Evolutionary conservation across 2,797 vertebrate genomes (phyloP).

Genomic region (Anniella stebbinsi): DNA sequence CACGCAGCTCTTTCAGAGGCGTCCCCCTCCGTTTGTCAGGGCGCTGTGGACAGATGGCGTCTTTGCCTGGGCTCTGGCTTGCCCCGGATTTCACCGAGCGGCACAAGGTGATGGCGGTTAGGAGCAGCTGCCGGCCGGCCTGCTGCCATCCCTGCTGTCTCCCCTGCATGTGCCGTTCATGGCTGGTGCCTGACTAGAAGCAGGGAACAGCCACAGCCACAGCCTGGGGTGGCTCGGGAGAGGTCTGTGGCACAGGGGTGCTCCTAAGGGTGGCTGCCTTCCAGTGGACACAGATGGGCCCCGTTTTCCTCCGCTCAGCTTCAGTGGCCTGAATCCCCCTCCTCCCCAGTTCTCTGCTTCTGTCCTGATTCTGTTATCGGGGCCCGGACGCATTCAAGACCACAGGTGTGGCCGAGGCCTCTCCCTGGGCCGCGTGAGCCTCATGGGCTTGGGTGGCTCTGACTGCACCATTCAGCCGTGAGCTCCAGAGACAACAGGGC

Average conservation of each 20-base stretch:
- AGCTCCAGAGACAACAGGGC: background rate
- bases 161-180: too few species aligned
- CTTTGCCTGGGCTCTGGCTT: slow-evolving; percentile 5
- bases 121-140: slow-evolving; percentile 32
- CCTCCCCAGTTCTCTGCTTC: background rate
- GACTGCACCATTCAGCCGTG: background rate
- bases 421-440: background rate
- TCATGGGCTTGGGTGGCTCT: background rate
- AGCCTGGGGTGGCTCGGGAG: background rate
- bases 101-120: background rate
- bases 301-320: background rate
- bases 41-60: slow-evolving; percentile 39
- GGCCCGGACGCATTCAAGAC: background rate
- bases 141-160: background rate
- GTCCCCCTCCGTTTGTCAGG: background rate
- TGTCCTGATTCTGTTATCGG: background rate
- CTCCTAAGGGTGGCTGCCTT: too few species aligned
- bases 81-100: slow-evolving; percentile 38
- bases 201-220: background rate
- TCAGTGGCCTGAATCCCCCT: background rate
- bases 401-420: background rate
- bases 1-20: too few species aligned
- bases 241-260: background rate
- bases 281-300: background rate
- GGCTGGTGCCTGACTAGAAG: background rate